phyloP scores from a whole-genome alignment of 1,140 invertebrate species.

The Galleria mellonella region DNA sequence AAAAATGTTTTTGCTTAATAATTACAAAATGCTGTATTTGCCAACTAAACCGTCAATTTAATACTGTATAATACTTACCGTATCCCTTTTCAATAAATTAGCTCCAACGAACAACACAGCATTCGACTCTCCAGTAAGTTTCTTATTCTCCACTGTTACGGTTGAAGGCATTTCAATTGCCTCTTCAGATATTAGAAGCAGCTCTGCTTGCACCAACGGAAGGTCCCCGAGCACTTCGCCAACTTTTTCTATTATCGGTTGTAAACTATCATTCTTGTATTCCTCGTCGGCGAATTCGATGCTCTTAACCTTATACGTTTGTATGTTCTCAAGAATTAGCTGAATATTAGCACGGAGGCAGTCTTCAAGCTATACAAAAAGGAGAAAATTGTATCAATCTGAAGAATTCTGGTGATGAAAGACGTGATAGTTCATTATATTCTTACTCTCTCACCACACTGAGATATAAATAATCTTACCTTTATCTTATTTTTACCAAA shows the following conservation, averaged over 20 bases:
- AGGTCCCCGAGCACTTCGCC: slow-evolving; percentile 76
- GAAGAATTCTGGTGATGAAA: too few species aligned
- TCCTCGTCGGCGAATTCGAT: slow-evolving; percentile 79
- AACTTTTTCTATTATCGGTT: slow-evolving; percentile 73
- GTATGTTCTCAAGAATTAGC: slow-evolving; percentile 85
- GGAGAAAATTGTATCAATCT: too few species aligned
- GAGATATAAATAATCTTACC: slow-evolving; percentile 11
- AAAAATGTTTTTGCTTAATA: too few species aligned
- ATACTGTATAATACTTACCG: slow-evolving; percentile 28
- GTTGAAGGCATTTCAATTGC: slow-evolving; percentile 62
- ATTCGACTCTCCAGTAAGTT: slow-evolving; percentile 74
- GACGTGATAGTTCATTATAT: too few species aligned
- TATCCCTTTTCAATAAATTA: slow-evolving; percentile 50
- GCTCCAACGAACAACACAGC: slow-evolving; percentile 74
- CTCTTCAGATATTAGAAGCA: slow-evolving; percentile 59
- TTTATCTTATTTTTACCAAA: slow-evolving; percentile 54
- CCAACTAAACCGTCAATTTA: too few species aligned
- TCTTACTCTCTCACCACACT: too few species aligned
- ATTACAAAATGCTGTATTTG: too few species aligned
- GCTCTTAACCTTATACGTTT: slow-evolving; percentile 80
- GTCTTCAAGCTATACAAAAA: slow-evolving; percentile 47
- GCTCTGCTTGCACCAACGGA: slow-evolving; percentile 78
- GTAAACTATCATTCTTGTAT: slow-evolving; percentile 54
- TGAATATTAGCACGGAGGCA: slow-evolving; percentile 79
- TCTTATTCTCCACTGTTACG: slow-evolving; percentile 78